Percentiles rank a stretch among this genome's conserved stretches.
Conservation (phyloP, 2,113 vertebrate species). For the Otocyon megalotis region DNA sequence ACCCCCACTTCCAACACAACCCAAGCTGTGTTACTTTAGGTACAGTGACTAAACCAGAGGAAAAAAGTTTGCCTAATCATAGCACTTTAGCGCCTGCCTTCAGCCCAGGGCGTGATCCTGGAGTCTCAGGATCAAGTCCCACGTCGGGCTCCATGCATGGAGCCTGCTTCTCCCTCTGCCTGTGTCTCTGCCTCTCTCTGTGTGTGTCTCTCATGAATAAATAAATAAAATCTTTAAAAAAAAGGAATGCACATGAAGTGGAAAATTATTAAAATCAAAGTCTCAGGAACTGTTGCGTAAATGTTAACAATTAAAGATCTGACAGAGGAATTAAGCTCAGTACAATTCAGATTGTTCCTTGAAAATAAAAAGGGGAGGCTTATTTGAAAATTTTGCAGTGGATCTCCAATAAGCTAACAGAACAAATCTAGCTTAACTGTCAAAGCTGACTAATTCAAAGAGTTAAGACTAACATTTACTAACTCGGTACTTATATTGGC, state of each 20-base stretch:
- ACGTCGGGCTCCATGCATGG: too few relatives aligned
- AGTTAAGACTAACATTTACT: conserved; percentile 59
- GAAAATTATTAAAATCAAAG: conserved; percentile 56
- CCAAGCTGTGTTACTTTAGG: conserved; percentile 34
- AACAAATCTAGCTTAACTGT: conserved; percentile 56
- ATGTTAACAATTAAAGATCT: conserved; percentile 55
- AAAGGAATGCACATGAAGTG: conserved; percentile 1
- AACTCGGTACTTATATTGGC: conserved; percentile 6
- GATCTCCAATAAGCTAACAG: conserved; percentile 59
- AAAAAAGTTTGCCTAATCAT: conserved; percentile 37
- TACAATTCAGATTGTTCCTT: conserved; percentile 17
- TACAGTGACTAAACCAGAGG: conserved; percentile 54
- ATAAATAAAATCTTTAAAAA: too few relatives aligned
- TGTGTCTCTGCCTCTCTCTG: too few relatives aligned
- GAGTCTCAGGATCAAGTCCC: too few relatives aligned
- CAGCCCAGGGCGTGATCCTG: too few relatives aligned
- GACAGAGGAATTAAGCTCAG: conserved; percentile 36
- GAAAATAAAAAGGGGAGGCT: conserved; percentile 41
- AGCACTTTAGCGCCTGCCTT: too few relatives aligned
- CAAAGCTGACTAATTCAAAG: conserved; percentile 61
- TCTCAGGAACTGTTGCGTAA: conserved; percentile 49
- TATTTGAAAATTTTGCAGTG: conserved; percentile 56
- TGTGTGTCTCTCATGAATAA: too few relatives aligned
- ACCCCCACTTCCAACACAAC: background rate
- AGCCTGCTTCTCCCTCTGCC: too few relatives aligned